Evolutionary conservation across 1,140 invertebrate genomes (phyloP).

Genomic region (Copidosoma floridanum): DNA sequence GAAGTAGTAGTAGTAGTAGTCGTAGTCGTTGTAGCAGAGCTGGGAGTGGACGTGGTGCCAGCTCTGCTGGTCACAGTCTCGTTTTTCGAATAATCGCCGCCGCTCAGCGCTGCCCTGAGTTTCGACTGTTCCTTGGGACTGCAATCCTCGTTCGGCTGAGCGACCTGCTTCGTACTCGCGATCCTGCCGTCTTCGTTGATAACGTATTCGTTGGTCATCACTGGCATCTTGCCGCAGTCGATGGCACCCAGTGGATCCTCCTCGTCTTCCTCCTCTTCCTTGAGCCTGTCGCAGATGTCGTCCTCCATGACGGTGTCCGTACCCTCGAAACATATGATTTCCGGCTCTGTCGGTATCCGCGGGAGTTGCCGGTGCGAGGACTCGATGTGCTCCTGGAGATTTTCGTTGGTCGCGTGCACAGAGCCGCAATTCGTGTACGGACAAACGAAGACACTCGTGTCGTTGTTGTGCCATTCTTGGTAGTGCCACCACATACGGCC

Average conservation of each 20-base stretch:
- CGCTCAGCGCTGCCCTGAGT: conserved; percentile 16
- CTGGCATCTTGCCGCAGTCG: too few species aligned
- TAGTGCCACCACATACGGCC: conserved; percentile 56
- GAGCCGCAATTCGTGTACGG: conserved; percentile 52
- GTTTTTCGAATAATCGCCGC: conserved; percentile 26
- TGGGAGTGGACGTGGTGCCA: too few species aligned
- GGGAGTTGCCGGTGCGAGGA: conserved; percentile 47
- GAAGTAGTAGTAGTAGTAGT: too few species aligned
- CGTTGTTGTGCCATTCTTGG: conserved; percentile 54
- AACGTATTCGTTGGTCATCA: too few species aligned
- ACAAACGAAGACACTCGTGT: conserved; percentile 50
- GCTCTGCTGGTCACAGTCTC: conserved; percentile 4
- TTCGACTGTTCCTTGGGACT: conserved; percentile 20
- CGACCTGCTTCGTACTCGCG: conserved; percentile 26
- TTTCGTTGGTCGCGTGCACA: conserved; percentile 45
- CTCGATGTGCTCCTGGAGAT: conserved; percentile 52
- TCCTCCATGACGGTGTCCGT: conserved; percentile 44
- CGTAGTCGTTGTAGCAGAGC: too few species aligned
- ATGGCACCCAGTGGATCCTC: too few species aligned
- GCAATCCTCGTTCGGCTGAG: too few species aligned
- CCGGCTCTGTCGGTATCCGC: conserved; percentile 48
- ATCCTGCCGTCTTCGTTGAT: conserved; percentile 36
- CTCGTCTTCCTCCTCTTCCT: conserved; percentile 35
- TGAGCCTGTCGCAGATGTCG: conserved; percentile 37
- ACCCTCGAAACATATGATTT: conserved; percentile 53